phyloP scores from a whole-genome alignment of 2,888 invertebrate species.

The Euphydryas editha region DNA sequence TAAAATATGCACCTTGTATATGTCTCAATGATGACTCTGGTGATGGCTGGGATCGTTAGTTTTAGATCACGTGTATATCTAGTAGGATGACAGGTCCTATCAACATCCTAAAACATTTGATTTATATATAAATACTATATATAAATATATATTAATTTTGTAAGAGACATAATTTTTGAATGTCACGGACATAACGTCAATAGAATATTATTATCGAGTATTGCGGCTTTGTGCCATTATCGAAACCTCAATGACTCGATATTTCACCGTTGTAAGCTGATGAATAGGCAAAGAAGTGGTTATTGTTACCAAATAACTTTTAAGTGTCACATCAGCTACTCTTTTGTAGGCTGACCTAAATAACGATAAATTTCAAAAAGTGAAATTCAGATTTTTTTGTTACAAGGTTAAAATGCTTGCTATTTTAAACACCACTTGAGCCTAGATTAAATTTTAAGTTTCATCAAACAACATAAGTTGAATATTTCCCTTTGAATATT shows the following conservation, averaged over 20 bases:
- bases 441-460: too few relatives aligned
- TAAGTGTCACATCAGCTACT: constrained; percentile 20
- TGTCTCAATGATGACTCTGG: too few relatives aligned
- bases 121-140: too few relatives aligned
- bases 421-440: not conserved
- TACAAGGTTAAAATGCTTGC: not conserved
- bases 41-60: too few relatives aligned
- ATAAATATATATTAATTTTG: too few relatives aligned
- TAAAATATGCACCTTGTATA: too few relatives aligned
- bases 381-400: not conserved
- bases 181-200: not conserved
- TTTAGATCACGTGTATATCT: too few relatives aligned
- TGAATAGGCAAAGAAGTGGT: constrained; percentile 27
- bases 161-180: not conserved
- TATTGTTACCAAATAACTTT: constrained; percentile 36
- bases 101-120: too few relatives aligned
- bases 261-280: not conserved
- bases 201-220: not conserved
- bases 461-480: too few relatives aligned
- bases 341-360: constrained; percentile 32
- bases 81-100: too few relatives aligned
- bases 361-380: constrained; percentile 1
- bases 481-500: too few relatives aligned
- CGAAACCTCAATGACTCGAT: constrained; percentile 1
- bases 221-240: not conserved